Base-by-base conservation (phyloP, 2,113 vertebrate species). In the Poeciliopsis retropinna region DNA sequence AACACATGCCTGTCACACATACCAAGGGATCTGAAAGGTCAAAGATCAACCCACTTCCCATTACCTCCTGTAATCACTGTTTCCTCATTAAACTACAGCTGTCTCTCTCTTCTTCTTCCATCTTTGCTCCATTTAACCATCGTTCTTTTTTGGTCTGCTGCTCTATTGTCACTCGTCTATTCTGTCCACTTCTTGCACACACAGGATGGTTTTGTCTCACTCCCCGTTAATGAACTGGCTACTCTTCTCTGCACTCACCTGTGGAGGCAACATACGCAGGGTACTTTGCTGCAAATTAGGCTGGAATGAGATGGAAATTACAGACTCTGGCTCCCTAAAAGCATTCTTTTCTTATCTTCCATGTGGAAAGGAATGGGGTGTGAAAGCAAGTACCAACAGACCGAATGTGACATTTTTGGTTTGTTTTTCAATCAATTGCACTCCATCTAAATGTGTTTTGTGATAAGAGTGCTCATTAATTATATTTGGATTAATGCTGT, bases 271-370 rank as follows among this genome's bases (percentile, higher is more conserved):
- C 84, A 84, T 92, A 94, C 85, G 60, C 74, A 78, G 75, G 82
- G 65, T 79, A 73, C 89, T 88, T 92, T 84, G 85, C 72, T 70
- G 51, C 79, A 92, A 95, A 89, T 90, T 76, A 88, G 91, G 85
- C 91, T 93, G 78, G 74, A 89, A 87, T 88, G 88, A 79, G 85
- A 81, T 81, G 87, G 89, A 95, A 94, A 94, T 95, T 86, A 89
- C 39, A 90, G 84, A 77, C 72, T 81, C 76, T 57, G 64, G n/a
- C 64, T 82, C 74, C 83, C 92, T 93, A 84, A 93, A 92, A 90
- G 80, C 72, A 88, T 72, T 67, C 83, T 64, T 91, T 83, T 79
- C 74, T 47, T 70, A 62, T 29, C 14, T 66, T 89, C 84, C 60
- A 71, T 91, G 93, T 88, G 67, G 60, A 84, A 78, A 47, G 68